These are phyloP conservation scores for Cydia splendana DNA, from an alignment of 1,140 invertebrate genomes.

Conservation along the genomic window DNA sequence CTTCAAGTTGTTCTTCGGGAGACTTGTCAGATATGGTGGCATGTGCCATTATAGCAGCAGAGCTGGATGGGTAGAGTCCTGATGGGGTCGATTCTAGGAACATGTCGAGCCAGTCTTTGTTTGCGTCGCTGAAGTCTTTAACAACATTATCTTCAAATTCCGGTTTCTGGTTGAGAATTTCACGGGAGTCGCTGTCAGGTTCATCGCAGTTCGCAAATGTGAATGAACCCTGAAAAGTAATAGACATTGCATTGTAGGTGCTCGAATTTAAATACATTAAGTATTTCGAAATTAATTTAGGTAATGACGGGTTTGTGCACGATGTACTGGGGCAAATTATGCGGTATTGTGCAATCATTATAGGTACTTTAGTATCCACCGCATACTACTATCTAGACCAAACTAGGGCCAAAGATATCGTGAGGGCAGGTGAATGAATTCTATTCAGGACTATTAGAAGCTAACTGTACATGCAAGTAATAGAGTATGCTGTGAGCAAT, in stretches of 20 bases:
- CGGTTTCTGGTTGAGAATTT: conserved; percentile 35
- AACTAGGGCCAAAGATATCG: too few relatives aligned
- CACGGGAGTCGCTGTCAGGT: conserved; percentile 37
- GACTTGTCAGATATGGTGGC: conserved; percentile 56
- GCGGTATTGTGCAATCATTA: too few relatives aligned
- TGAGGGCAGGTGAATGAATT: too few relatives aligned
- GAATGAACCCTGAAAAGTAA: conserved; percentile 46
- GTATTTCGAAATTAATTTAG: neutral
- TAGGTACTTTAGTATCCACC: too few relatives aligned
- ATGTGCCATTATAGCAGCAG: conserved; percentile 61
- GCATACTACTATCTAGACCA: too few relatives aligned
- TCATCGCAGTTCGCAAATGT: conserved; percentile 41
- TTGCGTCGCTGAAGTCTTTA: conserved; percentile 43
- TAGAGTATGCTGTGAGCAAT: too few relatives aligned
- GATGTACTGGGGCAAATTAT: neutral
- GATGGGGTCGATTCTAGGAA: conserved; percentile 44
- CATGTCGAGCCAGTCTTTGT: conserved; percentile 57
- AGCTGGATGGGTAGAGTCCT: conserved; percentile 52
- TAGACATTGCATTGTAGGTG: conserved; percentile 28
- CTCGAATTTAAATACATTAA: neutral
- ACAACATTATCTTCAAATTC: conserved; percentile 41
- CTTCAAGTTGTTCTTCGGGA: conserved; percentile 64
- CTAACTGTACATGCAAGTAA: too few relatives aligned
- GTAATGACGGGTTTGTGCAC: neutral
- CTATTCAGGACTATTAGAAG: too few relatives aligned